phyloP scores from a whole-genome alignment of 1,140 invertebrate species.

The Andrena cerasifolii region DNA sequence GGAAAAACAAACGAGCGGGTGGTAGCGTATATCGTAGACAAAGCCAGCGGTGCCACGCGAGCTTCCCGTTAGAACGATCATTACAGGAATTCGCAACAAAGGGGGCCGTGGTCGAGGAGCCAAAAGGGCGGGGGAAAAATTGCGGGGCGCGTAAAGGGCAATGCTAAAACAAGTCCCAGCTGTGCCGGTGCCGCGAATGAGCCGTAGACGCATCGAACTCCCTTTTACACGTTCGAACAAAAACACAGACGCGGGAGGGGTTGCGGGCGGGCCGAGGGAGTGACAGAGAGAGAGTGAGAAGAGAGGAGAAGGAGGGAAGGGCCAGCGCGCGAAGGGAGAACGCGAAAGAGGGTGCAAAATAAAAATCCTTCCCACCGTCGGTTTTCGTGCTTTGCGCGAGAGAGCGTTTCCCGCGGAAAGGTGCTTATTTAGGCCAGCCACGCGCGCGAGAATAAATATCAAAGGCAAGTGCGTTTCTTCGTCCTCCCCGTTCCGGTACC shows the following conservation, averaged over 20 bases:
- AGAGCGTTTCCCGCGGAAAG: conserved; percentile 44
- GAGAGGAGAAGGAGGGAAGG: neutral
- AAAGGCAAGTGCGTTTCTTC: conserved; percentile 51
- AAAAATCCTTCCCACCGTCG: conserved; percentile 39
- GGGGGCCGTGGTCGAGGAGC: neutral
- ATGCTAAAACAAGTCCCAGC: conserved; percentile 4
- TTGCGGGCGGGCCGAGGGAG: neutral
- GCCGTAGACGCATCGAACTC: conserved; percentile 3
- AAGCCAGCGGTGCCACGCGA: neutral
- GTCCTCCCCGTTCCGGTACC: conserved; percentile 13
- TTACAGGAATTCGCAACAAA: conserved; percentile 18
- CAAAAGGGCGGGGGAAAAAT: neutral
- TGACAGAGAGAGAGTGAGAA: neutral
- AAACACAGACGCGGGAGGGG: neutral
- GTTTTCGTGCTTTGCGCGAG: conserved; percentile 46
- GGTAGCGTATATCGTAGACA: neutral
- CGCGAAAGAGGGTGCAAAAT: conserved; percentile 33
- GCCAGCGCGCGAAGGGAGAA: neutral
- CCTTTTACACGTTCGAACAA: conserved; percentile 20
- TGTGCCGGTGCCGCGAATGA: neutral
- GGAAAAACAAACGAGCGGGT: neutral
- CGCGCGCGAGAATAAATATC: conserved; percentile 50
- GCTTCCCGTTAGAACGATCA: conserved; percentile 13
- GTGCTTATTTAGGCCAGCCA: conserved; percentile 51
- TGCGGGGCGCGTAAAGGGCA: conserved; percentile 16